A percentile compares a stretch with the other conserved stretches of the same genome.
These are phyloP conservation scores for Xestia xanthographa DNA, from an alignment of 2,888 invertebrate genomes.

Conservation along the genomic window DNA sequence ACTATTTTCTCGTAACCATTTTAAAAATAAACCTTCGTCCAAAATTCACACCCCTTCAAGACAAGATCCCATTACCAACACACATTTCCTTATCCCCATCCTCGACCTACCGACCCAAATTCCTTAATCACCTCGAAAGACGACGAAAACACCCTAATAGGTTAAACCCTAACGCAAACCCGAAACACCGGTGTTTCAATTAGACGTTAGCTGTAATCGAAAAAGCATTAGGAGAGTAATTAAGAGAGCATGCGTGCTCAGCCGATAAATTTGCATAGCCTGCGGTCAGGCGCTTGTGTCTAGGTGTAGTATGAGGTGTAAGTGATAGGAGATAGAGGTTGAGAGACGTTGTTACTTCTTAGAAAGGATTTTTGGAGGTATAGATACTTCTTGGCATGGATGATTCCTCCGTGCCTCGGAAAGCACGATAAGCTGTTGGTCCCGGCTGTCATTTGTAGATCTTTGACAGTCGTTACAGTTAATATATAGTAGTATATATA, in stretches of 20 bases:
- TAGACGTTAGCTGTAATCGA: conserved; percentile 78
- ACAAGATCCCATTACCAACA: background rate
- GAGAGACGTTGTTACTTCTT: background rate
- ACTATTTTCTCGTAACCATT: background rate
- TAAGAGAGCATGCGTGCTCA: conserved; percentile 81
- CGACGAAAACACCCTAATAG: conserved; percentile 44
- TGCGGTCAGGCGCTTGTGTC: conserved; percentile 72
- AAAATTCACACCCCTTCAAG: background rate
- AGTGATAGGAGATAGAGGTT: background rate
- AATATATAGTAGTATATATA: too few species aligned
- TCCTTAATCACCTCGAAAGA: conserved; percentile 59
- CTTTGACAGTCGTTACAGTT: too few species aligned
- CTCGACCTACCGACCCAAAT: conserved; percentile 52
- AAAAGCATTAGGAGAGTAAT: conserved; percentile 86
- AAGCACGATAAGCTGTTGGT: too few species aligned
- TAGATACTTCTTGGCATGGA: too few species aligned
- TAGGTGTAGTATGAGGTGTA: conserved; percentile 9
- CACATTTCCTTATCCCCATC: background rate
- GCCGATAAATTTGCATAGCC: conserved; percentile 81
- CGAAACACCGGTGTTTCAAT: conserved; percentile 69
- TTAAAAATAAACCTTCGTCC: background rate
- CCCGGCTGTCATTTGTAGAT: too few species aligned
- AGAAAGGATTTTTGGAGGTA: too few species aligned
- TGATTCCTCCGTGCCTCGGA: too few species aligned
- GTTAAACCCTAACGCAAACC: conserved; percentile 44